Evolutionary conservation across 1,140 invertebrate species (phyloP), one percentile per base, ranked within the genome.

Genomic region (Oedothorax gibbosus): DNA sequence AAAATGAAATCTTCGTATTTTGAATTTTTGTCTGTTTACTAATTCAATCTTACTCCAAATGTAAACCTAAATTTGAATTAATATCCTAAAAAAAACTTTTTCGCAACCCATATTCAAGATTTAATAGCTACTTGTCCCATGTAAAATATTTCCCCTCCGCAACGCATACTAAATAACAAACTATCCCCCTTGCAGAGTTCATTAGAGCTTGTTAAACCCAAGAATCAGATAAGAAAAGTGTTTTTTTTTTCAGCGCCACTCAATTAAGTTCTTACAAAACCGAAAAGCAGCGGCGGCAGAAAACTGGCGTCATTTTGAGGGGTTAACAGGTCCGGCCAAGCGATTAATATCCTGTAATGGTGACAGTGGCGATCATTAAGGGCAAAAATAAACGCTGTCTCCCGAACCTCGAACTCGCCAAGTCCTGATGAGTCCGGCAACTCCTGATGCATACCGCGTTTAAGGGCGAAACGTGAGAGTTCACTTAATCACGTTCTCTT

Each of bases 401-500:
- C 75, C 12, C 49, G 62, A 64, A 53, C n/a, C 51, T 49, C 18
- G 49, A 35, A 77, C 75, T 77, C 51, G 75, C n/a, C 51, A 35
- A 35, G 35, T 35, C 35, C 35, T 35, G 35, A 35, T 35, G 35
- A 35, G 35, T 35, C 35, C 35, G 35, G 35, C 35, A 35, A 35
- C 35, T 35, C 35, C 35, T 35, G 35, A 35, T 35, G 20, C 18
- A 77, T 65, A 77, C 51, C 75, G 75, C 62, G 75, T 77, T 77
- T 77, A 77, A 77, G 75, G 62, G 21, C 75, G 8, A 77, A 77
- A 77, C 60, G 35, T 77, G 75, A 77, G 75, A 9, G 65, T 21
- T 18, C 49, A 56, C 75, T 77, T 77, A 77, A 65, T 77, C 75
- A 77, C 75, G 75, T 77, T 64, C 65, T 77, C 65, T 51, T 71